These are phyloP conservation scores for Scortum barcoo DNA, from an alignment of 2,113 vertebrate species.

Conservation along the genomic window DNA sequence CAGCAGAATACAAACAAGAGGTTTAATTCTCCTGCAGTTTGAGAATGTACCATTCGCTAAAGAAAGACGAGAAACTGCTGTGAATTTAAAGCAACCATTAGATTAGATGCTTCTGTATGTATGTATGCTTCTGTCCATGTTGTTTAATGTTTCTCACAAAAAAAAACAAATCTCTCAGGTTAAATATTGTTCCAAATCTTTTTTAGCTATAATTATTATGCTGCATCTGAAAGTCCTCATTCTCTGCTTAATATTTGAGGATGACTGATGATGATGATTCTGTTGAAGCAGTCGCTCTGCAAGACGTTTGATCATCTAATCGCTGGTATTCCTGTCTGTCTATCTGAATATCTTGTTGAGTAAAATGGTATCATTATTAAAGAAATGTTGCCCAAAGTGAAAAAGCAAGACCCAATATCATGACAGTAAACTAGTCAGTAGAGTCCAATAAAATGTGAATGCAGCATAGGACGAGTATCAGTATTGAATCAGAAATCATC, in stretches of 20 bases:
- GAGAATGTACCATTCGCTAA: background rate
- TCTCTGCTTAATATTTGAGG: too few relatives aligned
- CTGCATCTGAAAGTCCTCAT: too few relatives aligned
- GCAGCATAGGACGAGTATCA: background rate
- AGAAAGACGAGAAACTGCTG: background rate
- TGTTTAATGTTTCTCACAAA: too few relatives aligned
- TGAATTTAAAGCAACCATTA: background rate
- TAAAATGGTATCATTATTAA: background rate
- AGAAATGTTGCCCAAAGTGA: background rate
- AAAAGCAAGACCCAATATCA: background rate
- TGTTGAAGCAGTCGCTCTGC: too few relatives aligned
- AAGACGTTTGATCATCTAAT: too few relatives aligned
- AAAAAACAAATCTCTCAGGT: too few relatives aligned
- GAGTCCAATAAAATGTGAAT: background rate
- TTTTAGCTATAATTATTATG: too few relatives aligned
- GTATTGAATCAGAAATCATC: background rate
- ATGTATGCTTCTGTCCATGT: too few relatives aligned
- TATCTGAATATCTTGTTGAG: background rate
- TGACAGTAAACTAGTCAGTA: background rate
- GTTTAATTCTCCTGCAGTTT: background rate
- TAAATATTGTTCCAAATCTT: too few relatives aligned
- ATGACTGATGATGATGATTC: too few relatives aligned
- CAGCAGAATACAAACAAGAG: background rate
- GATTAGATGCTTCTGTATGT: background rate
- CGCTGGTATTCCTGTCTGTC: too few relatives aligned